These are phyloP conservation scores for Troglohyphantes excavatus DNA, from an alignment of 2,888 invertebrate species.

Conservation along the genomic window DNA sequence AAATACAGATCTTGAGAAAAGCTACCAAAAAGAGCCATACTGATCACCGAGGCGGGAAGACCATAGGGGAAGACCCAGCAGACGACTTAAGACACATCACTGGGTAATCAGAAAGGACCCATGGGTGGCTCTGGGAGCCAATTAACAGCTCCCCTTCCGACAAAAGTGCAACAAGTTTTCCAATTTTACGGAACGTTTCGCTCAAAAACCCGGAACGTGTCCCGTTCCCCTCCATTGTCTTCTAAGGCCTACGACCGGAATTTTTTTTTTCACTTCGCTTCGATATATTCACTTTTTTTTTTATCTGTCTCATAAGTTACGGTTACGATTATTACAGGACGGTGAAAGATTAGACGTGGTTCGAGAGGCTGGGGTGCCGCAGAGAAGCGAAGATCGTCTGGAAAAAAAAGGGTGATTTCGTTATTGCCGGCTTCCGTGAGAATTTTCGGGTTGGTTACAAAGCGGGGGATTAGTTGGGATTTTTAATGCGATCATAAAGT, in stretches of 20 bases:
- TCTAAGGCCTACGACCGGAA: conserved; percentile 71
- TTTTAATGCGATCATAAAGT: background rate
- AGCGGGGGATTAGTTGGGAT: background rate
- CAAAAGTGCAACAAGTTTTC: conserved; percentile 72
- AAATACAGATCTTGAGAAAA: background rate
- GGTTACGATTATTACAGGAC: conserved; percentile 76
- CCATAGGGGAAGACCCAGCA: background rate
- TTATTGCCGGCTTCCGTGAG: conserved; percentile 37
- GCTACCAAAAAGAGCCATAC: background rate
- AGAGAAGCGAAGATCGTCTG: background rate
- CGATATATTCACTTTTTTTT: conserved; percentile 37
- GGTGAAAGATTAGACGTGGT: conserved; percentile 48
- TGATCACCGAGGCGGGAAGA: conserved; percentile 26
- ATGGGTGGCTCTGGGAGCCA: conserved; percentile 31
- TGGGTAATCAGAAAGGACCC: conserved; percentile 6
- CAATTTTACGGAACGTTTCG: conserved; percentile 71
- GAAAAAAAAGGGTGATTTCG: conserved; percentile 18
- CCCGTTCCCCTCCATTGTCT: conserved; percentile 74
- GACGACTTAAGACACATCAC: background rate
- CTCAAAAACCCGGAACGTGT: conserved; percentile 57
- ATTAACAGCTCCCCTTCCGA: conserved; percentile 55
- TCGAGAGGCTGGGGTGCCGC: conserved; percentile 3
- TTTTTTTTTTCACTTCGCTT: conserved; percentile 62
- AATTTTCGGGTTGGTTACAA: conserved; percentile 19
- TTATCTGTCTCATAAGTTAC: conserved; percentile 57